Conservation (phyloP, 2,113 vertebrate species). For the Oreochromis tanganicae region DNA sequence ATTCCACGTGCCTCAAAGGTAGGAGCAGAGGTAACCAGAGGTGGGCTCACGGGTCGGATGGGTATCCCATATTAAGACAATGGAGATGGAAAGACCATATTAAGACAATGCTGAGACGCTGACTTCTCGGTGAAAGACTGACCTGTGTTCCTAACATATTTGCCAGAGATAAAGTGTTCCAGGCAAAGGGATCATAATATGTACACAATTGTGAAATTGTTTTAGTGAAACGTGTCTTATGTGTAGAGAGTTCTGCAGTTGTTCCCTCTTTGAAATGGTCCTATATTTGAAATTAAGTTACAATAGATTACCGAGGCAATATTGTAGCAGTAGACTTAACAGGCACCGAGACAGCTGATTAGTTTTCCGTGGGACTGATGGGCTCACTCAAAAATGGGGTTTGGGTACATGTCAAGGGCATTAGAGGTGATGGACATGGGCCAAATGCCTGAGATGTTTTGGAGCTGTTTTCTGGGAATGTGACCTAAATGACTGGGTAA, state of each 20-base stretch:
- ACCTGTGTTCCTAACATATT: constrained; percentile 63
- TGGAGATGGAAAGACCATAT: constrained; percentile 75
- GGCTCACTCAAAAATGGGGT: neutral
- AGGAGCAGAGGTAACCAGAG: neutral
- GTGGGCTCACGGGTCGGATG: constrained; percentile 15
- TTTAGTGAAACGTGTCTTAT: neutral
- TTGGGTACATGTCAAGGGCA: neutral
- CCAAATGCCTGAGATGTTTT: neutral
- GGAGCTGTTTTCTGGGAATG: neutral
- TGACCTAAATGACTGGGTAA: neutral
- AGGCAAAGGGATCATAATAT: constrained; percentile 16
- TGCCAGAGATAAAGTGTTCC: constrained; percentile 65
- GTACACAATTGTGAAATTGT: constrained; percentile 42
- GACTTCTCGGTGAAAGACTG: constrained; percentile 48
- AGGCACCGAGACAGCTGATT: neutral
- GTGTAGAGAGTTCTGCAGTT: neutral
- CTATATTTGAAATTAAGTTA: neutral
- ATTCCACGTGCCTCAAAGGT: accelerated
- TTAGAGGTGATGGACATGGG: neutral
- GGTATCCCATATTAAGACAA: constrained; percentile 72
- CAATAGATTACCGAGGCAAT: neutral
- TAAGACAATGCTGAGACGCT: constrained; percentile 70
- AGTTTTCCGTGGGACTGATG: neutral
- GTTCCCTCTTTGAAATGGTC: neutral
- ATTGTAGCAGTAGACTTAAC: neutral